Conservation (phyloP, 2,797 vertebrate genomes). For the Benthosema pterotum region DNA sequence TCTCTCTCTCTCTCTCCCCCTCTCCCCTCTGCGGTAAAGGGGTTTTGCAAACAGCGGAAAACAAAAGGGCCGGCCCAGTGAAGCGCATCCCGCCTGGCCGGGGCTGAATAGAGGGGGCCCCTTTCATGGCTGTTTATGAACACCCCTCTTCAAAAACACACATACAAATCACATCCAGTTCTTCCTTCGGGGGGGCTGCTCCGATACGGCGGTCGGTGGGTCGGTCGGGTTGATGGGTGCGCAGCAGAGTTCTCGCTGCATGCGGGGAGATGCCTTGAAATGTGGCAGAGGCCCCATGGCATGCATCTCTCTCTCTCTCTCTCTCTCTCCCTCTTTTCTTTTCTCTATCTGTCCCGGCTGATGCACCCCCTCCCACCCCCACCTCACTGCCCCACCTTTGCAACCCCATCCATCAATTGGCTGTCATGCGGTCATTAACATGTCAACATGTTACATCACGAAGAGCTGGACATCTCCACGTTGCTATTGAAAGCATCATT, state of each 20-base stretch:
- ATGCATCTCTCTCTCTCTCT: neutral
- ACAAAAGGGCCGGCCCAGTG: constrained; percentile 75
- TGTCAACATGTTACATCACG: constrained; percentile 47
- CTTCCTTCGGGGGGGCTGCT: constrained; percentile 57
- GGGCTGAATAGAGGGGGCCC: constrained; percentile 76
- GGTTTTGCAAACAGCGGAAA: constrained; percentile 66
- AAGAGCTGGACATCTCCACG: constrained; percentile 2
- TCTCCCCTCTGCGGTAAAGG: constrained; percentile 47
- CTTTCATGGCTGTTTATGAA: constrained; percentile 81
- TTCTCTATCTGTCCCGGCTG: constrained; percentile 42
- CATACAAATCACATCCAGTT: constrained; percentile 81
- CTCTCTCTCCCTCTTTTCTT: constrained; percentile 26
- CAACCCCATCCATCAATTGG: constrained; percentile 28
- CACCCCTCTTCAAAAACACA: constrained; percentile 80
- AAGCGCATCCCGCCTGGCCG: constrained; percentile 72
- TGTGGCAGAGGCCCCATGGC: constrained; percentile 26
- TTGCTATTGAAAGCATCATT: constrained; percentile 37
- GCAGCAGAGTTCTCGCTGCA: neutral
- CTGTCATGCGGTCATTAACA: constrained; percentile 28
- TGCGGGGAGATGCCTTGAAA: constrained; percentile 21
- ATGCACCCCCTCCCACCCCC: constrained; percentile 42
- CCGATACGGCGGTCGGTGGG: constrained; percentile 47
- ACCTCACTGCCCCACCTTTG: constrained; percentile 15
- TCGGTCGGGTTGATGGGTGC: constrained; percentile 38
- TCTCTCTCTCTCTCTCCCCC: no score